These are phyloP conservation scores for Acanthornis magna DNA, from an alignment of 2,797 vertebrate genomes.

Conservation along the genomic window DNA sequence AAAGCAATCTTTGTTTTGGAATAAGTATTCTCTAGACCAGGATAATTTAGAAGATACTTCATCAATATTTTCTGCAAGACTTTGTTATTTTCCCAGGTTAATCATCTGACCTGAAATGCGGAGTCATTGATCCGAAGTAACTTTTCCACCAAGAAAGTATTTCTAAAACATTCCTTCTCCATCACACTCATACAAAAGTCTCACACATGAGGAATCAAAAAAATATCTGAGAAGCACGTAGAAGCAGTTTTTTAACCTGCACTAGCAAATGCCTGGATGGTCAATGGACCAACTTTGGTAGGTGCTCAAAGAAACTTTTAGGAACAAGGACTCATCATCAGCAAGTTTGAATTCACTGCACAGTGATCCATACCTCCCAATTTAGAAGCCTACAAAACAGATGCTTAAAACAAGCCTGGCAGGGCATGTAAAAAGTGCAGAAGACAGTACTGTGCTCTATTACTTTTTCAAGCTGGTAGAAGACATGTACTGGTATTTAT, in stretches of 20 bases:
- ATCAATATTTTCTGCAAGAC: not conserved
- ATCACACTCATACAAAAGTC: not conserved
- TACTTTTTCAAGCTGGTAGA: not conserved
- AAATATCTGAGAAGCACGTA: not conserved
- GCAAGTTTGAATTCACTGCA: not conserved
- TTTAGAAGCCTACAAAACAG: not conserved
- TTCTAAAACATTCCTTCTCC: not conserved
- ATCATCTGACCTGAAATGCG: not conserved
- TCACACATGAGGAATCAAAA: not conserved
- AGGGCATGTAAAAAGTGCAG: not conserved
- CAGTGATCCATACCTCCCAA: not conserved
- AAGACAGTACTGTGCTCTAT: not conserved
- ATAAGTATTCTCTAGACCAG: not conserved
- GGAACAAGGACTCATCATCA: not conserved
- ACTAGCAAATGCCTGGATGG: not conserved
- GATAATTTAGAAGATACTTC: not conserved
- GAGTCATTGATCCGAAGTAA: not conserved
- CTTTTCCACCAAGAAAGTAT: not conserved
- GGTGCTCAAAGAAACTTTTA: not conserved
- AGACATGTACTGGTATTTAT: rapidly evolving
- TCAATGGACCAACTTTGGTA: rapidly evolving
- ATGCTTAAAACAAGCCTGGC: not conserved
- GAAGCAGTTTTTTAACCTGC: not conserved
- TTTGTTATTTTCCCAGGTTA: not conserved
- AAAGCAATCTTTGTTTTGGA: not conserved